phyloP scores from a whole-genome alignment of 2,888 invertebrate genomes.

The Caenorhabditis sp. region DNA sequence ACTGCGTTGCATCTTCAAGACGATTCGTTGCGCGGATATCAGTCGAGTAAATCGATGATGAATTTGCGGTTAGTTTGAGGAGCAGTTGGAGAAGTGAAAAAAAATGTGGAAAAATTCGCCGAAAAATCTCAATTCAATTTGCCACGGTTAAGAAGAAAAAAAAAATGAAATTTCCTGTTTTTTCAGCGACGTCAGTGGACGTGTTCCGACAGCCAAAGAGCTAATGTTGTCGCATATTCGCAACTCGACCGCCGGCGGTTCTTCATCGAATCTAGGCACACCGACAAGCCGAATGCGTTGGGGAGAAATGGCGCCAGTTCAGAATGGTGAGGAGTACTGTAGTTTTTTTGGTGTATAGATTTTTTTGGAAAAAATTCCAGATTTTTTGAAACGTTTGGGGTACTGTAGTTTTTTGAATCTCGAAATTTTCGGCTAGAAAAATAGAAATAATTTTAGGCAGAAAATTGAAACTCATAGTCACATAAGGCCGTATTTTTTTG shows the following conservation, averaged over 20 bases:
- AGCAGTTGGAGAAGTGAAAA: slow-evolving; percentile 2
- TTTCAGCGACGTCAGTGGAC: slow-evolving; percentile 35
- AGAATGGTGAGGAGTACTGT: slow-evolving; percentile 13
- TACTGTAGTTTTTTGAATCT: too few relatives aligned
- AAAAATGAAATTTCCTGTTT: slow-evolving; percentile 4
- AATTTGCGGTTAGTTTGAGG: slow-evolving; percentile 43
- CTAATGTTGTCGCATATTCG: slow-evolving; percentile 38
- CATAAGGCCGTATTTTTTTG: too few relatives aligned
- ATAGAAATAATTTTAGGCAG: too few relatives aligned
- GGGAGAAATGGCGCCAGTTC: slow-evolving; percentile 29
- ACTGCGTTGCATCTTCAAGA: slow-evolving; percentile 12
- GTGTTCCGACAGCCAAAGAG: slow-evolving; percentile 42
- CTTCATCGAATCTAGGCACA: not conserved
- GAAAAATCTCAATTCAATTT: not conserved
- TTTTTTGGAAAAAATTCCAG: too few relatives aligned
- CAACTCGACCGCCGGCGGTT: slow-evolving; percentile 30
- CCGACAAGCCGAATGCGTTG: slow-evolving; percentile 34
- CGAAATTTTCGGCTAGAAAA: too few relatives aligned
- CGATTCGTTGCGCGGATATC: slow-evolving; percentile 26
- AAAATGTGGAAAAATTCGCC: too few relatives aligned
- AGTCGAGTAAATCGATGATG: slow-evolving; percentile 49
- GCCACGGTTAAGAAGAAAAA: not conserved
- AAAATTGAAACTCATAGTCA: too few relatives aligned
- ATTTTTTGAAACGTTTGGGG: too few relatives aligned
- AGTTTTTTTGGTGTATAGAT: too few relatives aligned